phyloP scores from a whole-genome alignment of 2,888 invertebrate species.

The Cheilosia variabilis region DNA sequence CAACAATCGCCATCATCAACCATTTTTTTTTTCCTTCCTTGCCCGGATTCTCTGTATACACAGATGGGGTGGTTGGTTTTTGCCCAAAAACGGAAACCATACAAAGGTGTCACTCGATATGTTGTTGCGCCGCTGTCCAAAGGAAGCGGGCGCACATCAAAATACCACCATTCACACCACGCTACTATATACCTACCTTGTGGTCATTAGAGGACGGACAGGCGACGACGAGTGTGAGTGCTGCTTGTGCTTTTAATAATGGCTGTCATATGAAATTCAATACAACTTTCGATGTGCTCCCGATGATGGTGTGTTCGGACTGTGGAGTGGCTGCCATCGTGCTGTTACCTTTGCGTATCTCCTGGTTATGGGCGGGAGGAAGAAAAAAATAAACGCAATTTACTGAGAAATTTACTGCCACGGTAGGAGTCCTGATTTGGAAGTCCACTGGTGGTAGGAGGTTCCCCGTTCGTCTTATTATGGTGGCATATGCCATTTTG shows the following conservation, averaged over 20 bases:
- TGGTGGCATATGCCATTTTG: slow-evolving; percentile 63
- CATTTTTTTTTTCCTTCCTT: slow-evolving; percentile 47
- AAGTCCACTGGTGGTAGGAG: slow-evolving; percentile 42
- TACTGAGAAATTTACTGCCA: slow-evolving; percentile 29
- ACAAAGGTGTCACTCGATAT: slow-evolving; percentile 75
- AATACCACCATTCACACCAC: slow-evolving; percentile 39
- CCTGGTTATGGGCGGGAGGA: slow-evolving; percentile 50
- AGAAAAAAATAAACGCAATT: slow-evolving; percentile 29
- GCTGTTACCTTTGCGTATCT: slow-evolving; percentile 26
- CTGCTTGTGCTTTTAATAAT: slow-evolving; percentile 61
- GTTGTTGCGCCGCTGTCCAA: slow-evolving; percentile 54
- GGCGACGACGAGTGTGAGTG: slow-evolving; percentile 34
- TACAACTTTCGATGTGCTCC: slow-evolving; percentile 60
- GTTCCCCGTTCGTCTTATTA: slow-evolving; percentile 56
- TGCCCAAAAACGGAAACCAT: slow-evolving; percentile 73
- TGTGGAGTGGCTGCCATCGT: slow-evolving; percentile 32
- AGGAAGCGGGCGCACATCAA: slow-evolving; percentile 72
- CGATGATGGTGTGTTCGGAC: slow-evolving; percentile 12
- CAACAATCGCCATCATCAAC: slow-evolving; percentile 60
- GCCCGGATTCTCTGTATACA: background rate
- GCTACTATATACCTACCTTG: slow-evolving; percentile 18
- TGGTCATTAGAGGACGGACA: slow-evolving; percentile 58
- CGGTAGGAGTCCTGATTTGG: slow-evolving; percentile 37
- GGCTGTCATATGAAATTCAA: slow-evolving; percentile 73
- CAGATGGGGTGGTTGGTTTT: slow-evolving; percentile 51